These are phyloP conservation scores for Lacanobia oleracea DNA, from an alignment of 2,888 invertebrate genomes.

Conservation along the genomic window DNA sequence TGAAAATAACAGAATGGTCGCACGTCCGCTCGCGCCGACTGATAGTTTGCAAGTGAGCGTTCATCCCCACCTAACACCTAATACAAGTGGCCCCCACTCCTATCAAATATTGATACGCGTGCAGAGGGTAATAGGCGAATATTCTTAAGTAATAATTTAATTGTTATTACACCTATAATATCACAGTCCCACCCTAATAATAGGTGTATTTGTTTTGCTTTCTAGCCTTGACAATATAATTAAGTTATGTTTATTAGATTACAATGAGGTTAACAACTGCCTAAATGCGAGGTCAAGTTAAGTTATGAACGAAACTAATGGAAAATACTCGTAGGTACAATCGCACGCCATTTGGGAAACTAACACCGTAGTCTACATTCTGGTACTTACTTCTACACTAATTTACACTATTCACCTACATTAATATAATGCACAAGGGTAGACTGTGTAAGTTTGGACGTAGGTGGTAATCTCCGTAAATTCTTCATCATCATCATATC, in stretches of 20 bases:
- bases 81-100: background rate
- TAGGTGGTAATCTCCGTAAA: background rate
- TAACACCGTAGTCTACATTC: background rate
- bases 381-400: too few species aligned
- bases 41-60: background rate
- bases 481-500: too few species aligned
- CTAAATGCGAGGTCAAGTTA: conserved; percentile 36
- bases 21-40: background rate
- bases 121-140: background rate
- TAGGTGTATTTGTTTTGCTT: background rate
- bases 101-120: background rate
- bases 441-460: too few species aligned
- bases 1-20: too few species aligned
- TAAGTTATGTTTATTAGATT: conserved; percentile 32
- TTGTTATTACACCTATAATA: background rate
- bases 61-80: background rate
- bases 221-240: conserved; percentile 33
- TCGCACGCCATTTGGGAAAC: background rate
- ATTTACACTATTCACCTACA: too few species aligned
- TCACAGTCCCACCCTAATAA: background rate
- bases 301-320: conserved; percentile 16
- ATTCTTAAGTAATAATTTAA: background rate
- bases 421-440: too few species aligned
- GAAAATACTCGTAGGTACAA: background rate
- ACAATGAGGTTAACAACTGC: conserved; percentile 35